Base-by-base conservation (phyloP, 2,888 invertebrate genomes). In the Drosophila subsilvestris region DNA sequence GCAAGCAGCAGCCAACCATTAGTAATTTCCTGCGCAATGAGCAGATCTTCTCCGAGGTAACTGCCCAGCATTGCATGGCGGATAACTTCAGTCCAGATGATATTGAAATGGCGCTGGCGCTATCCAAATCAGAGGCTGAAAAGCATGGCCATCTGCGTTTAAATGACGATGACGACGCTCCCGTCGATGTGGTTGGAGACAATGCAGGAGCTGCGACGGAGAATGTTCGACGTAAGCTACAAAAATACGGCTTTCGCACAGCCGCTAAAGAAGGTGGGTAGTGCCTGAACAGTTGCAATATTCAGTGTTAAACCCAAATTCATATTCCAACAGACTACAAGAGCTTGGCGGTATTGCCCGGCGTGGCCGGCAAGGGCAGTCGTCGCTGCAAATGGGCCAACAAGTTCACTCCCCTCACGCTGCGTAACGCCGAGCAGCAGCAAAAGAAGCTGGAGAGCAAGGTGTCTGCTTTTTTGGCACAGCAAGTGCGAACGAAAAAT, bases 51-150 rank as follows among this genome's bases (percentile, higher is more conserved):
- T 77, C 90, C 0, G 89, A 91, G 57, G 86, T 92, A 1, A 86
- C 91, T 3, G 89, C 90, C 0, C 90, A 92, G 57, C 92, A 92
- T 63, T 91, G 91, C 56, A 60, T 90, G 6, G 88, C 84, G 0
- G 92, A 92, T 57, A 94, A 95, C 89, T 92, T 94, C 50, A 94
- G 95, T 91, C 92, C 94, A 0, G 94, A 95, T 79, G 94, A 95
- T 76, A 91, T 95, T 70, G 95, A 95, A 89, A 84, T 95, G 90
- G 95, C 95, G 48, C 92, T 95, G 77, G 95, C 95, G 14, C 89
- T 95, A 65, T 95, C 95, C 3, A 94, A 93, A 86, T 95, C 95
- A 0, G 91, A 91, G 69, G 79, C 83, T 0, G 89, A 91, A 50
- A 76, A 72, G 32, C 74, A 69, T 29, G 80, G 80, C 3, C 18